Conservation (phyloP, 2,888 invertebrate genomes). For the Lissocephala sabroskyi region DNA sequence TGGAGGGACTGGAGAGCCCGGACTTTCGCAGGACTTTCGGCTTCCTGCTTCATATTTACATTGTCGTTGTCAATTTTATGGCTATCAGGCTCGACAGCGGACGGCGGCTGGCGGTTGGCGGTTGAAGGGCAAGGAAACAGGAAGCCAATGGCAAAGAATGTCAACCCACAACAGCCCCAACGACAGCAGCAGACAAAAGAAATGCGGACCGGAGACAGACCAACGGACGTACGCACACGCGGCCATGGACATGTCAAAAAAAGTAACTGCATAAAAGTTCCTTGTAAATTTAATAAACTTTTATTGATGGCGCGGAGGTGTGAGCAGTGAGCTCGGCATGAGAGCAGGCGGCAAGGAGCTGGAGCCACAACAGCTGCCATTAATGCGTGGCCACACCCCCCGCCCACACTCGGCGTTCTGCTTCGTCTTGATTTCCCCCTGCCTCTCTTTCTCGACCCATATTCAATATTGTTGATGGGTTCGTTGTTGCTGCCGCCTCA, state of each 20-base stretch:
- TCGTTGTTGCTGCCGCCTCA: conserved; percentile 4
- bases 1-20: too few relatives aligned
- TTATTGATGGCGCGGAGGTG: conserved; percentile 39
- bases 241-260: conserved; percentile 40
- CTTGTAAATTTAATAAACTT: conserved; percentile 64
- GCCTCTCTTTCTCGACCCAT: conserved; percentile 6
- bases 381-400: conserved; percentile 39
- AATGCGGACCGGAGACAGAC: conserved; percentile 18
- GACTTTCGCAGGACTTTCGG: too few relatives aligned
- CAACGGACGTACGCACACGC: background rate
- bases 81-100: too few relatives aligned
- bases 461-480: conserved; percentile 41
- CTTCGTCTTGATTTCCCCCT: too few relatives aligned
- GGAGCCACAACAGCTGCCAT: conserved; percentile 50
- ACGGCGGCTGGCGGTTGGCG: too few relatives aligned
- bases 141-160: conserved; percentile 4
- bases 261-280: conserved; percentile 62
- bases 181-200: conserved; percentile 18
- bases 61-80: conserved; percentile 61
- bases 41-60: conserved; percentile 50
- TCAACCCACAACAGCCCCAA: background rate
- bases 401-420: too few relatives aligned
- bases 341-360: conserved; percentile 16
- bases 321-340: conserved; percentile 8
- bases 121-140: background rate